phyloP scores from a whole-genome alignment of 2,797 vertebrate species.

The Muscicapa striata region DNA sequence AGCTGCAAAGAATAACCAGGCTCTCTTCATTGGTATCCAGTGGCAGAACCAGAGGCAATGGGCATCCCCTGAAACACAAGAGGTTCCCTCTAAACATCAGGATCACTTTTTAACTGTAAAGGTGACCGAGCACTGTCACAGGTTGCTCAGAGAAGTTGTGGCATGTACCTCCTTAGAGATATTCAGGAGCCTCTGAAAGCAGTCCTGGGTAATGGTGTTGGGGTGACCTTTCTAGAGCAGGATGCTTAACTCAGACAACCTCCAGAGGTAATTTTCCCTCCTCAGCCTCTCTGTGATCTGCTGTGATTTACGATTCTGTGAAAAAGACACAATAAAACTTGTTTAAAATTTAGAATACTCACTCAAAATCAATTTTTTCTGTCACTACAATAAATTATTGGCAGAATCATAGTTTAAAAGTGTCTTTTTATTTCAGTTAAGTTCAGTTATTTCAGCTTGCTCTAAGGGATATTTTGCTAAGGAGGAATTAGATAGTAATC shows the following conservation, averaged over 20 bases:
- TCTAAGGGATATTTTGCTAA: not conserved
- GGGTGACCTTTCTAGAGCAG: not conserved
- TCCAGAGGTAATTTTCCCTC: not conserved
- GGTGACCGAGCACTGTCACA: not conserved
- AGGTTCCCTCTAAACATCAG: not conserved
- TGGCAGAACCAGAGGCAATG: not conserved
- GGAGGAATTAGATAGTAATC: not conserved
- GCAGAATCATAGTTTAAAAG: not conserved
- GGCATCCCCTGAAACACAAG: not conserved
- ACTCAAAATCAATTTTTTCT: not conserved
- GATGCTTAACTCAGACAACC: not conserved
- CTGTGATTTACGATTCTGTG: not conserved
- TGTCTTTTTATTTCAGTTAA: not conserved
- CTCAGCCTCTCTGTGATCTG: not conserved
- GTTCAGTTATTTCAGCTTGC: not conserved
- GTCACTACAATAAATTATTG: not conserved
- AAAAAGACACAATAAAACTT: not conserved
- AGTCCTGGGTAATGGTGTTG: not conserved
- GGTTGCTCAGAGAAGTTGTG: not conserved
- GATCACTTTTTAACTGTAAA: not conserved
- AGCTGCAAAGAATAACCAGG: not conserved
- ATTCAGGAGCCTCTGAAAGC: not conserved
- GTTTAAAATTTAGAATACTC: not conserved
- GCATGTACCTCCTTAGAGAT: not conserved
- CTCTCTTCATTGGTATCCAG: not conserved